Base-by-base conservation (phyloP, 2,888 invertebrate genomes). In the Lithophane leautieri region DNA sequence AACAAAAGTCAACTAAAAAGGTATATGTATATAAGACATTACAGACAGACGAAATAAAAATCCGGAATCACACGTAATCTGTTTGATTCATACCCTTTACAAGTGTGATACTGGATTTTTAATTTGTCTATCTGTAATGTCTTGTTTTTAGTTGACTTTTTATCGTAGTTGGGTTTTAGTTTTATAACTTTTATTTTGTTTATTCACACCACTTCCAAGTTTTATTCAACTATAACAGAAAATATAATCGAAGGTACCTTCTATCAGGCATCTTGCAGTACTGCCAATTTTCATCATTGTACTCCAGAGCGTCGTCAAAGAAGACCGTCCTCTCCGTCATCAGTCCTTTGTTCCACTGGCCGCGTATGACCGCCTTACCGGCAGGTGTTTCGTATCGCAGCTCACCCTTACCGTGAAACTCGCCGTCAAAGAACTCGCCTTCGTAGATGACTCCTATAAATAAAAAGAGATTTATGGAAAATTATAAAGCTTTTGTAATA, bases 231-330 rank as follows among this genome's bases (percentile, higher is more conserved):
- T 25, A 1, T 52, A 34, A 22, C 9, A 52, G 34, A 52, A 34
- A 1, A 52, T 11, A 7, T 52, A n/a, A 66, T 9, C 9, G 14
- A 50, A 66, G 34, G 22, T 67, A 79, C 78, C 78, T 79, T 73
- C 78, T 79, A 54, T 79, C 79, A 63, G 79, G 78, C 58, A 63
- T 79, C 62, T 12, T 58, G 56, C 79, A 79, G 44, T 79, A 79
- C 1, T 44, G 12, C 78, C 78, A 79, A n/a, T 58, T 1, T 0
- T 63, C 0, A 6, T 28, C 25, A 12, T 68, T 25, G n/a, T 79
- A 44, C 4, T 79, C 63, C 40, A 68, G 14, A 14, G 2, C 8
- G 3, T 14, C 67, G 19, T 67, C 25, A 50, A 79, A 58, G 25
- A 73, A 0, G 16, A 79, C 0, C 16, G 25, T n/a, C 14, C 19